phyloP scores from a whole-genome alignment of 2,797 vertebrate species.

The Myotis daubentonii region DNA sequence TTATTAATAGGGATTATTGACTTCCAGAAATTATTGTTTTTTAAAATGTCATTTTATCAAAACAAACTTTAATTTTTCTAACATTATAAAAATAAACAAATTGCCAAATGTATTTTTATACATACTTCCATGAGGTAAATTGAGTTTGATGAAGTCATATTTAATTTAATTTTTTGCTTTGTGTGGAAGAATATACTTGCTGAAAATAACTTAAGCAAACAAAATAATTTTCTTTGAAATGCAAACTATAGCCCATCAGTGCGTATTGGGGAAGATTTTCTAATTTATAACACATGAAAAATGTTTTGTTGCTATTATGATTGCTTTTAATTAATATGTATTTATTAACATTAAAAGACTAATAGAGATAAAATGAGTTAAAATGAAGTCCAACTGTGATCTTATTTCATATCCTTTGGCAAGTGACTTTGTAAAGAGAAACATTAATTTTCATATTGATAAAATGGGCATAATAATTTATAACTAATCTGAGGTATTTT shows the following conservation, averaged over 20 bases:
- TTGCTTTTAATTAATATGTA: not conserved
- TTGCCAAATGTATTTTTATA: constrained; percentile 59
- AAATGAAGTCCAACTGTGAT: not conserved
- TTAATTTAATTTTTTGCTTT: not conserved
- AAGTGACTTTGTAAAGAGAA: not conserved
- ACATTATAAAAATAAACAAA: constrained; percentile 62
- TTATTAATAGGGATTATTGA: not conserved
- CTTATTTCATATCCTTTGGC: not conserved
- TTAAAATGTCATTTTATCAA: constrained; percentile 65
- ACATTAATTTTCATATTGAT: not conserved
- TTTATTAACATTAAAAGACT: not conserved
- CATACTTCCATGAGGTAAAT: not conserved
- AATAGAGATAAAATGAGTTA: not conserved
- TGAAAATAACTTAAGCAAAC: not conserved
- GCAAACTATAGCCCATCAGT: not conserved
- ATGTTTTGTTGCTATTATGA: not conserved
- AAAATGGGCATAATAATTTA: not conserved
- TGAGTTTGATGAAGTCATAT: not conserved
- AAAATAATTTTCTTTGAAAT: not conserved
- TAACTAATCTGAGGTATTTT: not conserved
- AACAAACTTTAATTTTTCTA: constrained; percentile 61
- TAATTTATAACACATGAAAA: not conserved
- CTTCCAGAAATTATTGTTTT: constrained; percentile 48
- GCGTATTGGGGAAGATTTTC: not conserved
- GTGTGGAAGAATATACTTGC: not conserved